Percentiles rank a stretch among this genome's conserved stretches.
Evolutionary conservation across 2,888 invertebrate species (phyloP).

Genomic region (Drosophila vallismaia): DNA sequence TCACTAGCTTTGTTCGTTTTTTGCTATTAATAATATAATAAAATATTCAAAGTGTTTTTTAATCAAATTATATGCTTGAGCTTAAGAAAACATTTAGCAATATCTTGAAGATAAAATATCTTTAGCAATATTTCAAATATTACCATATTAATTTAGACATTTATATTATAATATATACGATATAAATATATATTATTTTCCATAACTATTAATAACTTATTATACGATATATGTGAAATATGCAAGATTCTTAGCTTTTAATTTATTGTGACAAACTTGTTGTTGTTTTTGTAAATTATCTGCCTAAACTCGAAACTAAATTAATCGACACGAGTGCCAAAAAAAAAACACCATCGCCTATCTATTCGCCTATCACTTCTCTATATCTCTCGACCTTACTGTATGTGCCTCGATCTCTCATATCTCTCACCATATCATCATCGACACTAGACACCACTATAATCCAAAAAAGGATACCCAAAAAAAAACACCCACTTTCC

Average conservation of each 20-base stretch:
- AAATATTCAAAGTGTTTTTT: constrained; percentile 2
- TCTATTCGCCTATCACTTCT: constrained; percentile 30
- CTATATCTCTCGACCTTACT: constrained; percentile 31
- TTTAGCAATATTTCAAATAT: constrained; percentile 20
- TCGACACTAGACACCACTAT: constrained; percentile 1
- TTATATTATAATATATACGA: too few relatives aligned
- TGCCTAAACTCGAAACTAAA: constrained; percentile 61
- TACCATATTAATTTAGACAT: constrained; percentile 22
- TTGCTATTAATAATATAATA: background rate
- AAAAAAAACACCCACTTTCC: constrained; percentile 8
- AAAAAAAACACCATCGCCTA: constrained; percentile 33
- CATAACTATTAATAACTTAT: constrained; percentile 36
- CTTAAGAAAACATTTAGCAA: constrained; percentile 11
- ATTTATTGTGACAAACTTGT: constrained; percentile 54
- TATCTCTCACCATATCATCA: constrained; percentile 18
- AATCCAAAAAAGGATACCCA: background rate
- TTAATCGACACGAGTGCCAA: constrained; percentile 39
- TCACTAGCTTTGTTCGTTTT: constrained; percentile 3
- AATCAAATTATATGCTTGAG: constrained; percentile 22
- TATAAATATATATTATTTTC: too few relatives aligned
- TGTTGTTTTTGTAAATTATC: constrained; percentile 83
- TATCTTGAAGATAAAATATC: constrained; percentile 6
- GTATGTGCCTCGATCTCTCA: constrained; percentile 3
- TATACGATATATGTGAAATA: constrained; percentile 37
- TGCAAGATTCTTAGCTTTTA: constrained; percentile 44